phyloP scores from a whole-genome alignment of 1,140 invertebrate species.

The Anastrepha obliqua region DNA sequence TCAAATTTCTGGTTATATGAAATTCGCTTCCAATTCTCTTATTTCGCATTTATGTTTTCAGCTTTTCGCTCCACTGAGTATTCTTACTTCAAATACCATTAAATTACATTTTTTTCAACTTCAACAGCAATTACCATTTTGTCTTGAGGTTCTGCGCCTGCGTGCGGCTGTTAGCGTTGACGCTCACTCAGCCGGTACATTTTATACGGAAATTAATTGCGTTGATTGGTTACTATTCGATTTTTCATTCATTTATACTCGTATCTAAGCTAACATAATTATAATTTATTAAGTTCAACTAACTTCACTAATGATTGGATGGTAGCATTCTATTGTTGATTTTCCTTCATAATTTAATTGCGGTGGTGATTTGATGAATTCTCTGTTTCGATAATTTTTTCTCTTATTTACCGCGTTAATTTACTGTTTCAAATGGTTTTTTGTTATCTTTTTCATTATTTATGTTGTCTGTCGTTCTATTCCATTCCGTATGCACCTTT shows the following conservation, averaged over 20 bases:
- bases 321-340: neutral
- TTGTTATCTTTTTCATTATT: too few species aligned
- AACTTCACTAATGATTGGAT: neutral
- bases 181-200: neutral
- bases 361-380: neutral
- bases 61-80: neutral
- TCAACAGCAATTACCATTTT: neutral
- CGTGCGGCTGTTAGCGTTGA: neutral
- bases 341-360: neutral
- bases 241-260: neutral
- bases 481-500: too few species aligned
- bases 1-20: neutral
- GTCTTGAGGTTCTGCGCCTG: constrained; percentile 19
- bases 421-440: neutral
- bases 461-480: too few species aligned
- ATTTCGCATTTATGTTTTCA: neutral
- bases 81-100: neutral
- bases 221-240: neutral
- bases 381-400: neutral
- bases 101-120: neutral
- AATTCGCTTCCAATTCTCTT: neutral
- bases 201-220: constrained; percentile 44
- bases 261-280: neutral
- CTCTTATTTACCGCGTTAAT: neutral
- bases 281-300: neutral